Base-by-base conservation (phyloP, 2,113 vertebrate species). In the Salvator merianae region DNA sequence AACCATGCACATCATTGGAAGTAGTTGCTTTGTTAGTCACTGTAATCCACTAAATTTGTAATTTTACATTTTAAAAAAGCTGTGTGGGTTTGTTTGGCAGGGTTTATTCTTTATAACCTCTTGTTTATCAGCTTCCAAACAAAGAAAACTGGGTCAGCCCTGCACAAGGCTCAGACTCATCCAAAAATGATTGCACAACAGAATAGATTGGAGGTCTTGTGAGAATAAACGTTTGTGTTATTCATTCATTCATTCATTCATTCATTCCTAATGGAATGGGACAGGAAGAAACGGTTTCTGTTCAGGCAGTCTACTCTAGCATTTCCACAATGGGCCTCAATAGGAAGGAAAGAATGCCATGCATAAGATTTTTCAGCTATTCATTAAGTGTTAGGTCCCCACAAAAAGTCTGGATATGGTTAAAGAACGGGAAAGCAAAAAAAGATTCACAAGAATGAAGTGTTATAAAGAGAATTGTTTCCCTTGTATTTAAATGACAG, bases 211-310 rank as follows among this genome's bases (percentile, higher is more conserved):
- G 69, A 83, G 82, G 85, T 88, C 86, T 86, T 91, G 72, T 83
- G 85, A 86, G 86, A 88, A 85, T 90, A 81, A 83, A 59, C 71
- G 69, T 90, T 80, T 88, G 62, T 76, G 43, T 83, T 62, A 73
- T 66, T 84, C 79, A 87, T 50, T 86, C 72, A 73, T 66, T 84
- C 79, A 87, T 50, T 86, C 82, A 68, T 85, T 93, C 88, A 16
- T 82, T 81, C 10, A 47, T 47, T 87, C 89, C 82, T 87, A 88
- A 88, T 86, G 77, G 88, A 77, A 88, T 83, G 79, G 84, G 90
- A 93, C 89, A 82, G 80, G 77, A 91, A 84, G 84, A 90, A 88
- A 92, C 88, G n/a, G 34, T 79, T 88, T 88, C 87, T 86, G 71
- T 87, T 87, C 63, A 72, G 55, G 68, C 55, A 59, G 14, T 59